A percentile compares a stretch with the other conserved stretches of the same genome.
Conservation (phyloP, 2,797 vertebrate genomes). For the Gymnothorax reevesii region DNA sequence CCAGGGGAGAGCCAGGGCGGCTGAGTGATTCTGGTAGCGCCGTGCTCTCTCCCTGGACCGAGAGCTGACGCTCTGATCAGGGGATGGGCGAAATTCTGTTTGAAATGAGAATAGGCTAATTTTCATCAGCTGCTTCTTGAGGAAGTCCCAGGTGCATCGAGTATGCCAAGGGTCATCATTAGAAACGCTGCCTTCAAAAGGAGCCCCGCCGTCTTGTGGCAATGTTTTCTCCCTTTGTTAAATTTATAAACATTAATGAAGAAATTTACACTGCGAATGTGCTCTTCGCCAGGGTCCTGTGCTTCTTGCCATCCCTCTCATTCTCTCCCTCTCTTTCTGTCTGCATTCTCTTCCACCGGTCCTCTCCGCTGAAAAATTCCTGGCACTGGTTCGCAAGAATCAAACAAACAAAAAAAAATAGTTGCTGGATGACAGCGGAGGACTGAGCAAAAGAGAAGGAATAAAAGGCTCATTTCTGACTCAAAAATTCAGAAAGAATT, state of each 20-base stretch:
- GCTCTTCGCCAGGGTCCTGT: conserved; percentile 58
- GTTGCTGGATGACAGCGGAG: conserved; percentile 66
- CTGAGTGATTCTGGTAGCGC: conserved; percentile 76
- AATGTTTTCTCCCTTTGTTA: conserved; percentile 80
- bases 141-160: conserved; percentile 90
- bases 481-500: conserved; percentile 91
- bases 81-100: conserved; percentile 97
- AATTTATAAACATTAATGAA: conserved; percentile 95
- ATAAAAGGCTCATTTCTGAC: conserved; percentile 77
- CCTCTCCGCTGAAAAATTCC: conserved; percentile 39
- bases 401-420: conserved; percentile 73
- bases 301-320: conserved; percentile 43
- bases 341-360: conserved; percentile 48
- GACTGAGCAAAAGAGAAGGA: conserved; percentile 47
- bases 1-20: conserved; percentile 83
- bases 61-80: conserved; percentile 94
- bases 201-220: conserved; percentile 78
- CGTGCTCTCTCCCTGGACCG: conserved; percentile 86
- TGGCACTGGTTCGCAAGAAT: conserved; percentile 59
- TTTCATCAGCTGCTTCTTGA: conserved; percentile 92
- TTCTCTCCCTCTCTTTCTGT: conserved; percentile 46
- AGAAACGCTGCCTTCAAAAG: conserved; percentile 90
- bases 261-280: conserved; percentile 74
- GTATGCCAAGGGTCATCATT: conserved; percentile 99
- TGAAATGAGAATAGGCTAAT: conserved; percentile 99